phyloP scores from a whole-genome alignment of 1,140 invertebrate genomes.

The Stratiolaelaps scimitus region DNA sequence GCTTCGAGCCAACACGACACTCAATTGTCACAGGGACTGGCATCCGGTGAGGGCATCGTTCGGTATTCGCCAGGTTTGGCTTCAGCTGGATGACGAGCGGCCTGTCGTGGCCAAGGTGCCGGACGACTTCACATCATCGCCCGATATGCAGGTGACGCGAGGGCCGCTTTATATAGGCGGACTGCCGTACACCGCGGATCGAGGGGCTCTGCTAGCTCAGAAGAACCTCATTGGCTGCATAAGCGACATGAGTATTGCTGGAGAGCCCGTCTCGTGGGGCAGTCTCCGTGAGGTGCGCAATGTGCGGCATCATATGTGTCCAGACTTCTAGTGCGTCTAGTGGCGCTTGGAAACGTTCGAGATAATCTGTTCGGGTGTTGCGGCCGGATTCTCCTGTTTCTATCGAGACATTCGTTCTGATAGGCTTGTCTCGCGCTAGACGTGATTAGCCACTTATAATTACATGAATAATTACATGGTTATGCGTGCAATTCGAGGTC shows the following conservation, averaged over 20 bases:
- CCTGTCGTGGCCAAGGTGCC: slow-evolving; percentile 9
- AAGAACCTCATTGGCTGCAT: slow-evolving; percentile 25
- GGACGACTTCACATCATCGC: background rate
- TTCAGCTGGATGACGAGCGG: slow-evolving; percentile 22
- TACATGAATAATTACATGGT: too few relatives aligned
- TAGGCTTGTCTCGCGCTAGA: too few relatives aligned
- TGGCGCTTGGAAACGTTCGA: too few relatives aligned
- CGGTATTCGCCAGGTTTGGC: slow-evolving; percentile 15
- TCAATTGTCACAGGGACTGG: slow-evolving; percentile 22
- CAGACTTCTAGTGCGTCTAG: background rate
- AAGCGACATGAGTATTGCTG: slow-evolving; percentile 19
- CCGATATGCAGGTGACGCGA: background rate
- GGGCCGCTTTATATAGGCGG: slow-evolving; percentile 15
- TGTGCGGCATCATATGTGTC: slow-evolving; percentile 22
- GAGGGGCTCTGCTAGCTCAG: slow-evolving; percentile 4
- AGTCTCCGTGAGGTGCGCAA: slow-evolving; percentile 4
- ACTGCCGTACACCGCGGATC: slow-evolving; percentile 9
- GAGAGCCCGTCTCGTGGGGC: slow-evolving; percentile 13
- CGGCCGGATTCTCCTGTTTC: too few relatives aligned
- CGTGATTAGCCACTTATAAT: too few relatives aligned
- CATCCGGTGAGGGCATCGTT: slow-evolving; percentile 17
- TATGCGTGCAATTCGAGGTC: too few relatives aligned
- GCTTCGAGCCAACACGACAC: slow-evolving; percentile 15
- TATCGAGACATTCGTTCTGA: too few relatives aligned
- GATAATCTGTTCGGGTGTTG: too few relatives aligned